Conservation (phyloP, 92 coral and sea anemone genomes). For the Bergia sp. region DNA sequence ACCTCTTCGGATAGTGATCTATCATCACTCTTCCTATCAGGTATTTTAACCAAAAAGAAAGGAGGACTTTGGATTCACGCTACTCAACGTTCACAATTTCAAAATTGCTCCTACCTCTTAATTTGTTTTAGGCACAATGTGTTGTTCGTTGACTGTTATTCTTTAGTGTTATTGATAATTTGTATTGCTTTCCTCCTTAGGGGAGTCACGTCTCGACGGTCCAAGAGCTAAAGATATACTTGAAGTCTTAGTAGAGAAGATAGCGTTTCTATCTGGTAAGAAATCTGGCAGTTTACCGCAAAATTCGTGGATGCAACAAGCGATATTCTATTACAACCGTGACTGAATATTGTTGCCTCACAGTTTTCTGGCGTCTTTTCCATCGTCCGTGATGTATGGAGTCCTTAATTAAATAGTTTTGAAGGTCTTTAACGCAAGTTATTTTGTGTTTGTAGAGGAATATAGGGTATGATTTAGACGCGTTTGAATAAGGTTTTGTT, state of each 20-base stretch:
- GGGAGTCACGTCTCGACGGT: constrained; percentile 84
- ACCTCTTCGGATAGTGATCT: constrained; percentile 99
- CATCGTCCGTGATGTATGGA: neutral
- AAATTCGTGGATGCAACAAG: neutral
- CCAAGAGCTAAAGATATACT: constrained; percentile 88
- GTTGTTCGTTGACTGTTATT: constrained; percentile 40
- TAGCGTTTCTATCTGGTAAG: constrained; percentile 95
- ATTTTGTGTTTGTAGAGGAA: neutral
- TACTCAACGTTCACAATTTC: constrained; percentile 52
- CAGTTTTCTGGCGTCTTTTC: neutral
- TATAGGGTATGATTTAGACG: neutral
- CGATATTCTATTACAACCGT: constrained; percentile 27
- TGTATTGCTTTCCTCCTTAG: constrained; percentile 57
- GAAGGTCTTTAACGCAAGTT: neutral
- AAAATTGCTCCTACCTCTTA: constrained; percentile 5
- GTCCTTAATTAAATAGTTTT: constrained; percentile 22
- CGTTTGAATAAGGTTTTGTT: constrained; percentile 1
- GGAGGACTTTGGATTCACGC: constrained; percentile 36
- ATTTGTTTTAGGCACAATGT: constrained; percentile 40
- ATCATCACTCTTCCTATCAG: constrained; percentile 87
- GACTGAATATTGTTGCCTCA: neutral
- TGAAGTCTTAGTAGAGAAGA: constrained; percentile 82
- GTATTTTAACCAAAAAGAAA: constrained; percentile 50
- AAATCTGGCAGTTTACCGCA: constrained; percentile 41
- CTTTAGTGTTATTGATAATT: constrained; percentile 56